Evolutionary conservation across 2,888 invertebrate genomes (phyloP).

Genomic region (Oligia strigilis): DNA sequence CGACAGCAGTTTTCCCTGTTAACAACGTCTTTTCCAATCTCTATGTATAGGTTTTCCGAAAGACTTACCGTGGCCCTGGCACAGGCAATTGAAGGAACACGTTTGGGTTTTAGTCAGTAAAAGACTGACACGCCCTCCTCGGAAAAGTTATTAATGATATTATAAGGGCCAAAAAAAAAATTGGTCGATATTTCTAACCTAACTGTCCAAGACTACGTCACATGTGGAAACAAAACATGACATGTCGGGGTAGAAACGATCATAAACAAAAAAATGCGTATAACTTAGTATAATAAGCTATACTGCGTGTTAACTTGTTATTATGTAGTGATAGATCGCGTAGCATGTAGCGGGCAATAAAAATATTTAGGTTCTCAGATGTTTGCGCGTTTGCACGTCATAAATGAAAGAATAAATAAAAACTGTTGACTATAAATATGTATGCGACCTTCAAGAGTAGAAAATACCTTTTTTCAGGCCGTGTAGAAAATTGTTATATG

Average conservation of each 20-base stretch:
- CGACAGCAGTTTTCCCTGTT: background rate
- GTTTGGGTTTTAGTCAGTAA: too few species aligned
- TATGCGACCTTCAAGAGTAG: background rate
- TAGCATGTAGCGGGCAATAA: slow-evolving; percentile 46
- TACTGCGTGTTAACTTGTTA: slow-evolving; percentile 53
- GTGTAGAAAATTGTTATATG: background rate
- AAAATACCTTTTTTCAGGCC: background rate
- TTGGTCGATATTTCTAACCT: background rate
- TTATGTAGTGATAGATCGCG: slow-evolving; percentile 48
- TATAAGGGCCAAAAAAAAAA: too few species aligned
- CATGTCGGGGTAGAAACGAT: background rate
- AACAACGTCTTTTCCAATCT: background rate
- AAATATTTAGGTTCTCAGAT: slow-evolving; percentile 23
- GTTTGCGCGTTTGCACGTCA: slow-evolving; percentile 30
- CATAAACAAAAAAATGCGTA: slow-evolving; percentile 28
- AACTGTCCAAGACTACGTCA: background rate
- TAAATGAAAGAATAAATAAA: slow-evolving; percentile 27
- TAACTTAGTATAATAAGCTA: slow-evolving; percentile 1
- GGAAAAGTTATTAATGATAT: too few species aligned
- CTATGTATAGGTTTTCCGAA: too few species aligned
- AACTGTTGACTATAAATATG: slow-evolving; percentile 4
- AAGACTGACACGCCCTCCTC: too few species aligned
- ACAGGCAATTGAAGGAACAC: too few species aligned
- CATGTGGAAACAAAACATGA: background rate
- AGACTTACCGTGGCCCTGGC: too few species aligned